A percentile compares a stretch with the other conserved stretches of the same genome.
These are phyloP conservation scores for Drosophila ustulata DNA, from an alignment of 2,888 invertebrate genomes.

Conservation along the genomic window DNA sequence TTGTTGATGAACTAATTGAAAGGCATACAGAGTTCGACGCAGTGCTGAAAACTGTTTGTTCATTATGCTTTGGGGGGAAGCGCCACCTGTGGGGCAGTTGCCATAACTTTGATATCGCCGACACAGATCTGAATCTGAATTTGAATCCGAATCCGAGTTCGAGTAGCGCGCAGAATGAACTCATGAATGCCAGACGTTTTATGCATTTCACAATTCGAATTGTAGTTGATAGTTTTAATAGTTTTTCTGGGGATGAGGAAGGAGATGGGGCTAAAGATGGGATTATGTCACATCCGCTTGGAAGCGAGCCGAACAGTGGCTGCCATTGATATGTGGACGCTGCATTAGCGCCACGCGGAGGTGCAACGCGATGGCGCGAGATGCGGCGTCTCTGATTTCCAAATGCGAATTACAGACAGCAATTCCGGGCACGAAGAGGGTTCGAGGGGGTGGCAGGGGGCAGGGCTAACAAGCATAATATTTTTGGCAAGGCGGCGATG, in stretches of 20 bases:
- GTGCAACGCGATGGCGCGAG: slow-evolving; percentile 13
- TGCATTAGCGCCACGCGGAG: slow-evolving; percentile 63
- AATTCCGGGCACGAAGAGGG: neutral
- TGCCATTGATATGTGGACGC: slow-evolving; percentile 49
- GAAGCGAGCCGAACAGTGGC: slow-evolving; percentile 55
- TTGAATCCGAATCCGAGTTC: neutral
- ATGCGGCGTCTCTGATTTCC: slow-evolving; percentile 54
- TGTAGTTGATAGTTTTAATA: slow-evolving; percentile 6
- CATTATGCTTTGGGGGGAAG: slow-evolving; percentile 29
- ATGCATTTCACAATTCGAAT: slow-evolving; percentile 52
- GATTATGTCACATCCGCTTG: slow-evolving; percentile 77
- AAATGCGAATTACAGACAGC: slow-evolving; percentile 68
- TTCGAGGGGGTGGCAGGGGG: neutral
- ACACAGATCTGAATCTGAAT: slow-evolving; percentile 62
- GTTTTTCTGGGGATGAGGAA: no score
- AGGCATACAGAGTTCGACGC: slow-evolving; percentile 34
- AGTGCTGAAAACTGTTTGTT: neutral
- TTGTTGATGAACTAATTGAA: neutral
- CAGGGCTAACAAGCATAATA: slow-evolving; percentile 66
- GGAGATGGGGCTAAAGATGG: slow-evolving; percentile 13
- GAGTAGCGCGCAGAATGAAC: slow-evolving; percentile 21
- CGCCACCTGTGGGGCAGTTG: slow-evolving; percentile 73
- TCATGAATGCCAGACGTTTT: slow-evolving; percentile 70
- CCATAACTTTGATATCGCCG: slow-evolving; percentile 71
- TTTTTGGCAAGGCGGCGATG: slow-evolving; percentile 67